phyloP scores from a whole-genome alignment of 2,888 invertebrate species.

The Bhutanitis thaidina region DNA sequence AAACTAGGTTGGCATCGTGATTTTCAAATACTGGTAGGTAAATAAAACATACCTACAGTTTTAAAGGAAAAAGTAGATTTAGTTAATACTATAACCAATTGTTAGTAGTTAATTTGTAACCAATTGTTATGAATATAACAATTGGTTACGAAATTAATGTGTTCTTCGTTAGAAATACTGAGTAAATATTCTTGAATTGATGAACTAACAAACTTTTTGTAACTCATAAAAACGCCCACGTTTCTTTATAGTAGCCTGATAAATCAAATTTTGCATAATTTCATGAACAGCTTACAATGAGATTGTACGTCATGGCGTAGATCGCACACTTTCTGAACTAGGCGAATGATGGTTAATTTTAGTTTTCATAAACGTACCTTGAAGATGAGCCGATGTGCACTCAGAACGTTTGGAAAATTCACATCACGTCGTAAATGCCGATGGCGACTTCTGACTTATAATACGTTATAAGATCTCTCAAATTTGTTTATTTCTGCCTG shows the following conservation, averaged over 20 bases:
- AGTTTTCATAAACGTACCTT: conserved; percentile 22
- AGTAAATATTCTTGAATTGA: neutral
- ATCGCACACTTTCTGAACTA: conserved; percentile 11
- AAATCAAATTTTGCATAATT: conserved; percentile 13
- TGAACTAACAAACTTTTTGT: conserved; percentile 4
- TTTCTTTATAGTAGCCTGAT: conserved; percentile 7
- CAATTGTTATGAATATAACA: too few species aligned
- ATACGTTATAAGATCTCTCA: too few species aligned
- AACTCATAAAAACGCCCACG: conserved; percentile 14
- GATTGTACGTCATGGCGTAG: conserved; percentile 9
- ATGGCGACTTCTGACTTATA: too few species aligned
- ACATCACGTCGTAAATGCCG: neutral
- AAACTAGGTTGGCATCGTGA: neutral
- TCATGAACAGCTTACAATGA: conserved; percentile 15
- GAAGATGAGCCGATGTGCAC: conserved; percentile 6
- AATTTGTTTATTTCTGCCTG: too few species aligned
- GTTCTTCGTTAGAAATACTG: neutral
- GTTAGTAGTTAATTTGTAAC: neutral
- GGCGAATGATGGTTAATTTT: conserved; percentile 21
- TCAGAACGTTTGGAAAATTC: neutral
- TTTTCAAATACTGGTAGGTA: neutral
- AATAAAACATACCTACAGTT: neutral
- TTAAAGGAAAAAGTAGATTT: neutral
- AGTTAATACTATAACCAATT: neutral
- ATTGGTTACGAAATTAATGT: too few species aligned